Conservation (phyloP, 2,113 vertebrate genomes). For the Bujurquina vittata region DNA sequence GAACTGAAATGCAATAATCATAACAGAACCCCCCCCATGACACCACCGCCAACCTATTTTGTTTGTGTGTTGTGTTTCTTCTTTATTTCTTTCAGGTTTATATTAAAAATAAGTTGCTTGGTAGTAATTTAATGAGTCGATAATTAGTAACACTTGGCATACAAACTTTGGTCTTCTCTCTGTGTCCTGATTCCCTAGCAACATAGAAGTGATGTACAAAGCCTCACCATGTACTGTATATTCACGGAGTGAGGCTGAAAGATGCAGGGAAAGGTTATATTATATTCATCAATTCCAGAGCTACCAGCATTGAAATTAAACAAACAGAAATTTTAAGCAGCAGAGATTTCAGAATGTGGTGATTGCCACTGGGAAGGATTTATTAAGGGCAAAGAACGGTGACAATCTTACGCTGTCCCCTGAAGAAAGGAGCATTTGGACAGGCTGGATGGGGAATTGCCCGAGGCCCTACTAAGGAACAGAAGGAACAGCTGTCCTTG, state of each 20-base stretch:
- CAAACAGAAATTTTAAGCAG: conserved; percentile 31
- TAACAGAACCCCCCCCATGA: neutral
- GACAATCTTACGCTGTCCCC: conserved; percentile 48
- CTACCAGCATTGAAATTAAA: conserved; percentile 42
- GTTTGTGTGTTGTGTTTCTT: neutral
- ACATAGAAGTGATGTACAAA: neutral
- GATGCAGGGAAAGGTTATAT: neutral
- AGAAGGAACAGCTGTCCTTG: conserved; percentile 71
- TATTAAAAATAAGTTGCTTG: neutral
- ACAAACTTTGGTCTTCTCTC: neutral
- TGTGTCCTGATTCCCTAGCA: neutral
- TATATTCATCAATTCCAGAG: conserved; percentile 8
- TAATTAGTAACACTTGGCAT: neutral
- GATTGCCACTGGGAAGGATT: conserved; percentile 53
- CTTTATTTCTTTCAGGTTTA: neutral
- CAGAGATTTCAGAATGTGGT: conserved; percentile 30
- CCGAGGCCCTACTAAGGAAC: conserved; percentile 51
- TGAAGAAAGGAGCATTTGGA: conserved; percentile 46
- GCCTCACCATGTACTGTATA: neutral
- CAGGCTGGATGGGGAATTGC: conserved; percentile 49
- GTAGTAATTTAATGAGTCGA: neutral
- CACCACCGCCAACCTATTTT: neutral
- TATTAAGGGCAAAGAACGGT: conserved; percentile 25
- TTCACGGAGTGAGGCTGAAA: neutral
- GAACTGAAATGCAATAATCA: conserved; percentile 1